A percentile compares a stretch with the other conserved stretches of the same genome.
phyloP scores from a whole-genome alignment of 2,888 invertebrate species.

The Thereva unica region DNA sequence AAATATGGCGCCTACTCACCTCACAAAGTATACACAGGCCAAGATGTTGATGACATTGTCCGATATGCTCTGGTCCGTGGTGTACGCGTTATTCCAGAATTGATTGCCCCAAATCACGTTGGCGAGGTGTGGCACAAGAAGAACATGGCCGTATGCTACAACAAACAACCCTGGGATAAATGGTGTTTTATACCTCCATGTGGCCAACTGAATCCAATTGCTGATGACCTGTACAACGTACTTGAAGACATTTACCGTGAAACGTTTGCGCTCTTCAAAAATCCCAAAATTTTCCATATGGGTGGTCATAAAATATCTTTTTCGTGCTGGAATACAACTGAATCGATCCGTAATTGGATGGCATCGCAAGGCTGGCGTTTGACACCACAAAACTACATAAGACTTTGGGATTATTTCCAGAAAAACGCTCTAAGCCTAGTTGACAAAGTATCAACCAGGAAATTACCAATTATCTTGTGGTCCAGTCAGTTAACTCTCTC shows the following conservation, averaged over 20 bases:
- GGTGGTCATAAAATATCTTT: conserved; percentile 78
- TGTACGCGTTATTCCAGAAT: conserved; percentile 86
- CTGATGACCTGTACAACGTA: conserved; percentile 69
- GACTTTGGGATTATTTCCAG: conserved; percentile 79
- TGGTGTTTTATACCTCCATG: conserved; percentile 85
- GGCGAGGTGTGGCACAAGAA: conserved; percentile 84
- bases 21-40: too few species aligned
- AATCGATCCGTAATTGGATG: conserved; percentile 72
- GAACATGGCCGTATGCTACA: conserved; percentile 69
- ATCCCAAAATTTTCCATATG: conserved; percentile 82
- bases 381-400: conserved; percentile 64
- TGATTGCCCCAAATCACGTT: conserved; percentile 89
- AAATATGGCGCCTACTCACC: too few species aligned
- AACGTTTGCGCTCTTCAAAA: conserved; percentile 63
- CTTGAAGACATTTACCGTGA: conserved; percentile 74
- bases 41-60: conserved; percentile 63
- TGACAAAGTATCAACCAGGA: conserved; percentile 53
- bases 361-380: conserved; percentile 65
- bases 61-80: conserved; percentile 75
- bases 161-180: conserved; percentile 73
- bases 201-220: conserved; percentile 78
- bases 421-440: conserved; percentile 52
- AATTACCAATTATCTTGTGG: conserved; percentile 75
- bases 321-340: conserved; percentile 77
- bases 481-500: conserved; percentile 77